Evolutionary conservation across 2,797 vertebrate species (phyloP), one percentile per base, ranked within the genome.

Genomic region (Hemibagrus guttatus): DNA sequence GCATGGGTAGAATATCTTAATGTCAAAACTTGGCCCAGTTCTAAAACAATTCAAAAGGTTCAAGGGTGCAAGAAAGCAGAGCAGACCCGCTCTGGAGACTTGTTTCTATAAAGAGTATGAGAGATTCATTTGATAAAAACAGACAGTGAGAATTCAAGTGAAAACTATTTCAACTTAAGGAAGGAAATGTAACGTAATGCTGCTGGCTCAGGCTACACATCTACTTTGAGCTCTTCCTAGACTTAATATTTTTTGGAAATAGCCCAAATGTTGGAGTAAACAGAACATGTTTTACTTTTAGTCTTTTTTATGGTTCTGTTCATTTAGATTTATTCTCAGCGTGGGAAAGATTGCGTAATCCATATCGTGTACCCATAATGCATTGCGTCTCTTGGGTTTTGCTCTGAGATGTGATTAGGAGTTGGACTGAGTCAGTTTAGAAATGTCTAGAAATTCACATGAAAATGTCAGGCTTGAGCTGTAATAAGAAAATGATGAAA

Each of bases 11-110:
- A 54, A 31, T 52, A 68, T 52, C n/a, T 28, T 54, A 52, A 82
- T 82, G 80, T 63, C 63, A 81, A 52, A 80, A 80, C 80, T 28
- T 8, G 0, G 58, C 59, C 59, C 49, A 13, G 16, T 64, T 81
- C n/a, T 52, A 49, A 81, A 66, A 82, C 19, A 54, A 28, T 66
- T 66, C 80, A 82, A 66, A 46, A 81, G 46, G 42, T 81, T 81
- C 26, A 66, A 52, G 42, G 63, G 80, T 68, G 63, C 42, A 82
- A 7, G n/a, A 82, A 82, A 82, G 46, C 80, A 49, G 42, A 64
- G 12, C 80, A 82, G 26, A 52, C 61, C 21, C 61, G 17, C 58
- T 31, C 39, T 52, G 61, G 61, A 52, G 49, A 52, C 26, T 28
- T 42, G 58, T 42, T 46, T 81, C 14, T 82, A 42, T 66, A 66